phyloP scores from a whole-genome alignment of 2,797 vertebrate species.

The Tympanoctomys barrerae region DNA sequence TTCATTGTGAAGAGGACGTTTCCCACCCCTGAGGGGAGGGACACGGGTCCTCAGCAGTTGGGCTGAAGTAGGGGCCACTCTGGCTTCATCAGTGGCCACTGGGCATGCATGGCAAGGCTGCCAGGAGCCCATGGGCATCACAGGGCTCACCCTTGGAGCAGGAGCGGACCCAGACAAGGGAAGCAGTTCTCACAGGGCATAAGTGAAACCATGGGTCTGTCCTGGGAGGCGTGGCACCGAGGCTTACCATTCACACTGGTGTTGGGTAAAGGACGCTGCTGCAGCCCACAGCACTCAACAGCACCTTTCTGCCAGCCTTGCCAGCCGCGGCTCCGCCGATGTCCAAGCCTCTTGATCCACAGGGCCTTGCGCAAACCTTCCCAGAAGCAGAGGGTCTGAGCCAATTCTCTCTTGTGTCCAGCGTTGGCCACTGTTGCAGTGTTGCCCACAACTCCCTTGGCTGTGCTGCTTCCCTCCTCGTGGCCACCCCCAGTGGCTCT shows the following conservation, averaged over 20 bases:
- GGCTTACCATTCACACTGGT: neutral
- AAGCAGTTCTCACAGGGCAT: neutral
- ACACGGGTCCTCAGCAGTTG: neutral
- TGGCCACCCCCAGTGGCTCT: accelerated
- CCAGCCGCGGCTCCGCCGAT: neutral
- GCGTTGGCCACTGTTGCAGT: neutral
- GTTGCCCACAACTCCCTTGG: neutral
- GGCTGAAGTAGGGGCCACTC: neutral
- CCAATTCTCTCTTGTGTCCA: neutral
- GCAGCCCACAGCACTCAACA: neutral
- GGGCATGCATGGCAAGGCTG: neutral
- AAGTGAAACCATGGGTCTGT: neutral
- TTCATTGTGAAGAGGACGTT: neutral
- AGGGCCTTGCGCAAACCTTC: neutral
- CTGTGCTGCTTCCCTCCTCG: slow-evolving; percentile 1
- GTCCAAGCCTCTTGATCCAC: neutral
- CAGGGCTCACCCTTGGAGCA: neutral
- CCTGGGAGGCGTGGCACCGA: neutral
- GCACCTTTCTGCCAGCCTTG: neutral
- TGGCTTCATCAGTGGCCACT: neutral
- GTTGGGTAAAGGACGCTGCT: neutral
- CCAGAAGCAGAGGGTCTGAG: neutral
- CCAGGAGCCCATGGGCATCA: neutral
- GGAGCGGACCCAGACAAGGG: neutral
- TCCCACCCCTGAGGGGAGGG: neutral